phyloP scores from a whole-genome alignment of 2,113 vertebrate genomes.

The Dinomys branickii region DNA sequence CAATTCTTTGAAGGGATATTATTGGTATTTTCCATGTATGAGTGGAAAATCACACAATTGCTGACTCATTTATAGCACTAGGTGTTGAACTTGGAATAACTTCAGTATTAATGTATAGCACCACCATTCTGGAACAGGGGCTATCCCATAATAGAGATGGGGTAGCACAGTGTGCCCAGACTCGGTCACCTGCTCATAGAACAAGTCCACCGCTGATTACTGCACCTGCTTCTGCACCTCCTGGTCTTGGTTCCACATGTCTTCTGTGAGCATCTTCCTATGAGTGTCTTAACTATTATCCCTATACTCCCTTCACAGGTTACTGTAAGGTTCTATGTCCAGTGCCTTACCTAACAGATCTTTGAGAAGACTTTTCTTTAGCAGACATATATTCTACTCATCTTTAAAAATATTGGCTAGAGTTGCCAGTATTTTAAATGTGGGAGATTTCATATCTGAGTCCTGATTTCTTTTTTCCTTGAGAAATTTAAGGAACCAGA shows the following conservation, averaged over 20 bases:
- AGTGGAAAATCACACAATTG: not conserved
- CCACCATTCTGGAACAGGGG: not conserved
- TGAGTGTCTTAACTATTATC: not conserved
- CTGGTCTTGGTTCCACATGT: not conserved
- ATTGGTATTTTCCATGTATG: not conserved
- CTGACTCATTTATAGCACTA: not conserved
- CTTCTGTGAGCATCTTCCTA: not conserved
- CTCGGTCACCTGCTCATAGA: not conserved
- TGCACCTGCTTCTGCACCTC: not conserved
- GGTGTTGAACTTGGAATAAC: not conserved
- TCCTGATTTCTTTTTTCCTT: not conserved
- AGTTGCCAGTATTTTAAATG: not conserved
- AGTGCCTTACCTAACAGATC: not conserved
- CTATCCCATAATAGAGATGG: not conserved
- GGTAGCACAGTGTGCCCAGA: not conserved
- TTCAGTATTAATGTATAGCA: not conserved
- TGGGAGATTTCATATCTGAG: not conserved
- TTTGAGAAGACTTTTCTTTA: not conserved
- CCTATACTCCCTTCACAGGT: not conserved
- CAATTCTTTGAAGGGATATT: not conserved
- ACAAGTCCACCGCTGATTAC: not conserved
- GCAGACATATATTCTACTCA: not conserved
- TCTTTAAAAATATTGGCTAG: not conserved
- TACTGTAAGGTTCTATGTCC: not conserved
- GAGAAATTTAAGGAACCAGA: not conserved